Conservation (phyloP, 2,888 invertebrate species). For the Drosophila anomalipes region DNA sequence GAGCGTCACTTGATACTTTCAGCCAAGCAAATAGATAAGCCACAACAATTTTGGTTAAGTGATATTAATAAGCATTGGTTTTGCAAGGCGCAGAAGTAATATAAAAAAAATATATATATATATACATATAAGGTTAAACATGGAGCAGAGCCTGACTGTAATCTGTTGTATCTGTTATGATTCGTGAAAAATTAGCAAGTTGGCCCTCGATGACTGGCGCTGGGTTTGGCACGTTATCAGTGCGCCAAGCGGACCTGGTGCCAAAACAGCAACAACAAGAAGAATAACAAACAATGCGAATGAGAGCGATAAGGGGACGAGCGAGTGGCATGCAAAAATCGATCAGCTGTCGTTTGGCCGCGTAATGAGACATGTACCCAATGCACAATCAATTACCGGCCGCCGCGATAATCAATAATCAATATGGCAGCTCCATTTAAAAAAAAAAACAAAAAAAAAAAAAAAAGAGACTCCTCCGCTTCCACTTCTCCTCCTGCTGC, state of each 20-base stretch:
- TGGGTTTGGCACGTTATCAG: conserved; percentile 45
- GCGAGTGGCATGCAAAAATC: conserved; percentile 73
- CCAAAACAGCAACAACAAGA: conserved; percentile 8
- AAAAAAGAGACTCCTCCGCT: neutral
- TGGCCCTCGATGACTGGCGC: conserved; percentile 42
- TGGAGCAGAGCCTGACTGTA: conserved; percentile 11
- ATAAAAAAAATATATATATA: neutral
- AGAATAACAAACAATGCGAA: conserved; percentile 38
- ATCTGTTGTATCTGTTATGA: conserved; percentile 46
- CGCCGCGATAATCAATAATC: conserved; percentile 65
- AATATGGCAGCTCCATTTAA: conserved; percentile 53
- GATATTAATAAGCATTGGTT: conserved; percentile 37
- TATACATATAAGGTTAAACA: neutral
- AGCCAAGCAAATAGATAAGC: conserved; percentile 23
- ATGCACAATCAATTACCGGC: conserved; percentile 72
- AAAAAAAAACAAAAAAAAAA: neutral
- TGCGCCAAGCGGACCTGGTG: conserved; percentile 9
- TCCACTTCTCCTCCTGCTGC: neutral
- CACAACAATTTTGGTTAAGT: conserved; percentile 46
- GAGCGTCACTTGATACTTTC: conserved; percentile 38
- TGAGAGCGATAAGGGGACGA: conserved; percentile 41
- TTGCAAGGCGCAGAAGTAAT: conserved; percentile 41
- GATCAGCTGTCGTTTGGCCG: conserved; percentile 68
- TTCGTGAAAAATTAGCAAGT: conserved; percentile 49
- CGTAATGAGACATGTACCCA: conserved; percentile 62